phyloP scores from a whole-genome alignment of 2,888 invertebrate genomes.

The Eupithecia exiguata region DNA sequence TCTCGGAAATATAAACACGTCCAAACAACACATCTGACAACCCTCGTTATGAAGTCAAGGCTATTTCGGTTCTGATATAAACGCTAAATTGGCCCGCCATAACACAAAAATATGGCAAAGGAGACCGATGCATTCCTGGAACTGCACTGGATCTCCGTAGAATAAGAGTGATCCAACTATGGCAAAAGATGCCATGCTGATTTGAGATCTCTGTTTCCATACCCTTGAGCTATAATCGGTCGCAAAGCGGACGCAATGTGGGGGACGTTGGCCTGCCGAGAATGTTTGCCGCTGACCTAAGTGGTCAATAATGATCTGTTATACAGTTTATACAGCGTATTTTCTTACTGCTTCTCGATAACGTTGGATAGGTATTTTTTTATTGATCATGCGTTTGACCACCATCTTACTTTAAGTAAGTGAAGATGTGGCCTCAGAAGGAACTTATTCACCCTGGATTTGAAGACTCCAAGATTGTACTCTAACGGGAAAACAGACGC shows the following conservation, averaged over 20 bases:
- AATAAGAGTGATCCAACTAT: slow-evolving; percentile 59
- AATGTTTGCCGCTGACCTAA: slow-evolving; percentile 81
- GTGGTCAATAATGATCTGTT: slow-evolving; percentile 82
- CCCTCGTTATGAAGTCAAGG: slow-evolving; percentile 27
- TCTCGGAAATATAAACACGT: slow-evolving; percentile 11
- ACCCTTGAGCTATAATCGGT: slow-evolving; percentile 57
- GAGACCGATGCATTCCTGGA: slow-evolving; percentile 79
- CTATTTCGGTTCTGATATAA: slow-evolving; percentile 44
- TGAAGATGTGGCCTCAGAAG: too few relatives aligned
- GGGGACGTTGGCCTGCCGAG: slow-evolving; percentile 78
- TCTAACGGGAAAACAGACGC: too few relatives aligned
- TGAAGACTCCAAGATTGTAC: too few relatives aligned
- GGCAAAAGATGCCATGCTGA: slow-evolving; percentile 50
- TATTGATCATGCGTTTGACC: too few relatives aligned
- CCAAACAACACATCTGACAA: slow-evolving; percentile 11
- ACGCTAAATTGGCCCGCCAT: slow-evolving; percentile 64
- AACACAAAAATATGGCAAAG: slow-evolving; percentile 77
- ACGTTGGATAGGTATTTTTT: slow-evolving; percentile 54
- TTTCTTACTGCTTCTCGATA: slow-evolving; percentile 66
- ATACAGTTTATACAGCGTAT: slow-evolving; percentile 69
- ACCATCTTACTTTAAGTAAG: too few relatives aligned
- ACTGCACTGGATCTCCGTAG: slow-evolving; percentile 76
- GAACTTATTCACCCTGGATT: too few relatives aligned
- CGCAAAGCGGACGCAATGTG: slow-evolving; percentile 60
- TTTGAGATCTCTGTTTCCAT: slow-evolving; percentile 54